Evolutionary conservation across 2,113 vertebrate genomes (phyloP), one percentile per base, ranked within the genome.

Genomic region (Ctenomys sociabilis): DNA sequence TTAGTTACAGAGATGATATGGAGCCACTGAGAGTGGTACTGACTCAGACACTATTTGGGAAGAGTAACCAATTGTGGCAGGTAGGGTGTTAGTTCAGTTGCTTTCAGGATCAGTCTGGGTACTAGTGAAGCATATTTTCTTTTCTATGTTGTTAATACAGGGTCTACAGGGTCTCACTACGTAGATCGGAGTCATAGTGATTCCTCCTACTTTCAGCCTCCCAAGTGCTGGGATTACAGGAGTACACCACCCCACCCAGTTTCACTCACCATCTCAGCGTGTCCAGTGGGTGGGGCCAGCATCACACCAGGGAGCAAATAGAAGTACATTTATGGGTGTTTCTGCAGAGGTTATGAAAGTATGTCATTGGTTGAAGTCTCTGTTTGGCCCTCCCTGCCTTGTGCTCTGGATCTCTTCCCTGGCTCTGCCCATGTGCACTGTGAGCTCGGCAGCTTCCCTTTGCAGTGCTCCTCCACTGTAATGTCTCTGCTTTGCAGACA

Each of bases 11-110:
- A 94, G 40, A 43, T 63, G 30, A 17, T 59, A 21, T 2, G n/a
- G 13, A 40, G 4, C 3, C 49, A 68, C 0, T 7, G 16, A n/a
- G 24, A 24, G 9, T 35, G 35, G 1, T 32, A 3, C 17, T 73
- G 22, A 61, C 43, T 54, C 17, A 90, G n/a, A 3, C 16, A 21
- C 26, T 70, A 43, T 40, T 12, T 40, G 24, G 52, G 17, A 24
- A 61, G 17, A 88, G 61, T 30, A 82, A 59, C 21, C 4, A 2
- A 37, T 37, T 43, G 72, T 43, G 21, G 72, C 72, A 73, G 72
- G 24, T 43, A 40, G 72, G 37, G 43, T 43, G 37, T 21, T 5
- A 73, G 22, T 43, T 40, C 22, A 73, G 26, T 26, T 73, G 72
- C 37, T 40, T 73, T 26, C 13, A 22, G 70, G 72, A 73, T 73